phyloP scores from a whole-genome alignment of 1,140 invertebrate species.

The Leptopilina clavipes region DNA sequence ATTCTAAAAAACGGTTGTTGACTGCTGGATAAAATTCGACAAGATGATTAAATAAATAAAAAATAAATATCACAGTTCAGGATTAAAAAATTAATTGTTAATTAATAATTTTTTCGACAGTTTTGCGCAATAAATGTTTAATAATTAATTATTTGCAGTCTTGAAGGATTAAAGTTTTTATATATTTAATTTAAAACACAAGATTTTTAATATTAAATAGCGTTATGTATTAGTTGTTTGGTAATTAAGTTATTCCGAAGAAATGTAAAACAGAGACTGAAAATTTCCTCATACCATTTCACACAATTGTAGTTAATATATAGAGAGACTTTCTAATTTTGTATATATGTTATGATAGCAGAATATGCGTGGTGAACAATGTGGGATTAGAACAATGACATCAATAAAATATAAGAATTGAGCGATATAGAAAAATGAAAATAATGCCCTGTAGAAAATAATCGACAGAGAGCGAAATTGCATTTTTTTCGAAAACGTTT shows the following conservation, averaged over 20 bases:
- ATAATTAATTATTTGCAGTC: too few species aligned
- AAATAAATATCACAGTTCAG: too few species aligned
- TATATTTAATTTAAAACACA: neutral
- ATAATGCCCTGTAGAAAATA: neutral
- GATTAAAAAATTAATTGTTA: too few species aligned
- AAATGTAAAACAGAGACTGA: neutral
- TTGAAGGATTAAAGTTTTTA: too few species aligned
- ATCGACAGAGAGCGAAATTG: neutral
- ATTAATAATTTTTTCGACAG: too few species aligned
- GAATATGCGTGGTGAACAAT: constrained; percentile 13
- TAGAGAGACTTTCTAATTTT: constrained; percentile 28
- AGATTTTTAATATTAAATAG: too few species aligned
- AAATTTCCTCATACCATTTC: constrained; percentile 6
- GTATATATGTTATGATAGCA: constrained; percentile 27
- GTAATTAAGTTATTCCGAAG: neutral
- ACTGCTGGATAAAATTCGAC: too few species aligned
- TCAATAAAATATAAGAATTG: neutral
- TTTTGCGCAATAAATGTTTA: too few species aligned
- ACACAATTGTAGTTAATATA: constrained; percentile 20
- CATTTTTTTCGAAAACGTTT: neutral
- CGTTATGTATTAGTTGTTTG: neutral
- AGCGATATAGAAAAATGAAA: neutral
- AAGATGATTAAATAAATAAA: too few species aligned
- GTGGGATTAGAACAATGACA: constrained; percentile 20
- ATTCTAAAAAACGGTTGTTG: too few species aligned